A percentile compares a stretch with the other conserved stretches of the same genome.
Evolutionary conservation across 1,140 invertebrate species (phyloP).

Genomic region (Drosophila funebris): DNA sequence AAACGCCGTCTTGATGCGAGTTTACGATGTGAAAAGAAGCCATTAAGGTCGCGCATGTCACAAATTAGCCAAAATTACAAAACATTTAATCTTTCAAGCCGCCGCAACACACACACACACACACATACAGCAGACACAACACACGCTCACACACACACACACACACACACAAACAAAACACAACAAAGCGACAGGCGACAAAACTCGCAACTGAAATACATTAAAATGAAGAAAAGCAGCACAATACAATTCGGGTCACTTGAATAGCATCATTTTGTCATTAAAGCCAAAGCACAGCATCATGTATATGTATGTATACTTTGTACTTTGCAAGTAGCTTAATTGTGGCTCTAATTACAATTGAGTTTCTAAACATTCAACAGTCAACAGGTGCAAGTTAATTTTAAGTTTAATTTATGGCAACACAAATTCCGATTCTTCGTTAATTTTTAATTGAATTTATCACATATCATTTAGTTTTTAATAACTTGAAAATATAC

Average conservation of each 20-base stretch:
- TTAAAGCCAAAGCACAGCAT: conserved; percentile 4
- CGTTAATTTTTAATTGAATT: too few species aligned
- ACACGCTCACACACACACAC: background rate
- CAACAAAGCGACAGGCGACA: conserved; percentile 18
- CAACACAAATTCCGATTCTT: too few species aligned
- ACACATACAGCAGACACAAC: background rate
- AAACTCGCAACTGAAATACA: conserved; percentile 42
- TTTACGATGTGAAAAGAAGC: conserved; percentile 81
- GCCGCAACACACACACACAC: conserved; percentile 5
- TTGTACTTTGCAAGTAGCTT: background rate
- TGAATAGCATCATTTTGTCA: conserved; percentile 28
- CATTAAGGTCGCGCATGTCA: conserved; percentile 79
- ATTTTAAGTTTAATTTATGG: too few species aligned
- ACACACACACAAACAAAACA: conserved; percentile 1
- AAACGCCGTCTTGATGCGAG: conserved; percentile 44
- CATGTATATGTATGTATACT: too few species aligned
- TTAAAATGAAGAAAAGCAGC: conserved; percentile 40
- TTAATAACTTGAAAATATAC: too few species aligned
- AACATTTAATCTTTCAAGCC: conserved; percentile 72
- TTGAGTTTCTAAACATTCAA: background rate
- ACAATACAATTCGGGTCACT: conserved; percentile 42
- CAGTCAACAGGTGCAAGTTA: too few species aligned
- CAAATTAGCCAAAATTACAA: conserved; percentile 79
- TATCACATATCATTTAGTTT: too few species aligned
- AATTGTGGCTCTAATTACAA: background rate